A percentile compares a stretch with the other conserved stretches of the same genome.
phyloP scores from a whole-genome alignment of 2,113 vertebrate genomes.

The Muntiacus reevesi region DNA sequence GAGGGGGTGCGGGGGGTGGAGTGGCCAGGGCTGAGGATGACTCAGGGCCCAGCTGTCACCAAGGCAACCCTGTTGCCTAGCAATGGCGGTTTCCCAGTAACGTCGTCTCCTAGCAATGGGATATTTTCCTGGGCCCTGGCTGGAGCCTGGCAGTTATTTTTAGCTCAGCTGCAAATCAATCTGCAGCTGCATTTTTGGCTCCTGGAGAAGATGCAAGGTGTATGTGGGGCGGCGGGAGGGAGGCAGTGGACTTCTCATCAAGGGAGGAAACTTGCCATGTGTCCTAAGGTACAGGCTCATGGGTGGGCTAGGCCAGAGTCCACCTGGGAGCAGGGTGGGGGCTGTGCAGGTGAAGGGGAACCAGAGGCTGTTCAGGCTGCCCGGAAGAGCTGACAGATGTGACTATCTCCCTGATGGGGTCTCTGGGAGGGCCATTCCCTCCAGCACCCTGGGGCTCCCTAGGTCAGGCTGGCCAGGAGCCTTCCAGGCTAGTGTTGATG shows the following conservation, averaged over 20 bases:
- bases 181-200: conserved; percentile 74
- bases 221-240: neutral
- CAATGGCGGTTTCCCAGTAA: conserved; percentile 83
- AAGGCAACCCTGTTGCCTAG: conserved; percentile 83
- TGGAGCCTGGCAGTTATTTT: conserved; percentile 83
- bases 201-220: conserved; percentile 63
- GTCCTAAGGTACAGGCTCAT: neutral
- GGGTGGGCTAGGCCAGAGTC: neutral
- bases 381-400: neutral
- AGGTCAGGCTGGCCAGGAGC: neutral
- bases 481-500: neutral
- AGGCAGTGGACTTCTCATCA: neutral
- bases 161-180: conserved; percentile 80
- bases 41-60: conserved; percentile 77
- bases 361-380: neutral
- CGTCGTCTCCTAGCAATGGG: conserved; percentile 84
- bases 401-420: neutral
- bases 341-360: neutral
- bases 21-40: conserved; percentile 74
- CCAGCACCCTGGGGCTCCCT: neutral
- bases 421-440: neutral
- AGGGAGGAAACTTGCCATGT: neutral
- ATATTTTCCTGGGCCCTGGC: conserved; percentile 81
- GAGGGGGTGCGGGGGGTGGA: neutral
- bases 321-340: neutral